Base-by-base conservation (phyloP, 2,888 invertebrate genomes). In the Amblyjoppa fuscipennis region DNA sequence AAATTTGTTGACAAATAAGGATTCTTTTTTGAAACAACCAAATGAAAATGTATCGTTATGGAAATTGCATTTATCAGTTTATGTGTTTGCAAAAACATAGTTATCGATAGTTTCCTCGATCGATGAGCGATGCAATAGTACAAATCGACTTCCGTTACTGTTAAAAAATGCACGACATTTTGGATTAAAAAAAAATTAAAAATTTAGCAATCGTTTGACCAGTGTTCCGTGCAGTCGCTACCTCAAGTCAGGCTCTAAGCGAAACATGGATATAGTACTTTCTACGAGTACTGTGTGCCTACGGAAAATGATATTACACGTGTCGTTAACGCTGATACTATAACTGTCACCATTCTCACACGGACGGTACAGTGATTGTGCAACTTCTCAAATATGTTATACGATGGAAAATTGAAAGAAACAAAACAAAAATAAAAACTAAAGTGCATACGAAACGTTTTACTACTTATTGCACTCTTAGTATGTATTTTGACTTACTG, bases 401-500 rank as follows among this genome's bases (percentile, higher is more conserved):
- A 49, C 68, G 66, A 61, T 51, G 68, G 16, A 66, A 73, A 64
- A 73, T 68, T 49, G 38, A 16, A 41, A 73, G 64, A 86, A 83
- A 78, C 69, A 83, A 71, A 38, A 81, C 1, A 6, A 41, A 83
- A 79, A 81, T 85, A 68, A 82, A 88, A 87, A 81, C 87, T 66
- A 83, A 88, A 88, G 71, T 84, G 83, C 83, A 81, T 87, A 88
- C 75, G 80, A 82, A 87, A 88, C 61, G 28, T 13, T 53, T 31
- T 51, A 73, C 82, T 84, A 82, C 84, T 75, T 69, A 81, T 70
- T 84, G 88, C 93, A 94, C 93, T 91, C 93, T 92, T 93, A 93
- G 83, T 90, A 93, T 83, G 75, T 92, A 88, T 89, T 91, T 90
- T 89, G 88, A 96, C 96, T 96, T 95, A 96, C 96, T 95, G 94